phyloP scores from a whole-genome alignment of 2,888 invertebrate genomes.

The Acheta domesticus region DNA sequence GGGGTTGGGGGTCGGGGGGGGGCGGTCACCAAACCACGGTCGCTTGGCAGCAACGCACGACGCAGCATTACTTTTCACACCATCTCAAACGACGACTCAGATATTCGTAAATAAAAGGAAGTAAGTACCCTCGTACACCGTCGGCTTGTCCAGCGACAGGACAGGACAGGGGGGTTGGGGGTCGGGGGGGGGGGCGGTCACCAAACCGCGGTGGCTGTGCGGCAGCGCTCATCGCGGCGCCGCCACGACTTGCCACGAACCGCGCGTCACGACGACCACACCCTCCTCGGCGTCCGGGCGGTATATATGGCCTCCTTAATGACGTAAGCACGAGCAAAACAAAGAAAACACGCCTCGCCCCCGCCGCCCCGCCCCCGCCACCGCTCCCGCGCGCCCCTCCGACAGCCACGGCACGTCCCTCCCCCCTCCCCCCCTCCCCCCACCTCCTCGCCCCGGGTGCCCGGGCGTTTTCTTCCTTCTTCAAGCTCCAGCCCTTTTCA shows the following conservation, averaged over 20 bases:
- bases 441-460: neutral
- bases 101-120: no score
- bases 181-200: no score
- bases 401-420: neutral
- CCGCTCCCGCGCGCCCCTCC: neutral
- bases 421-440: neutral
- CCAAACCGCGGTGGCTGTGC: neutral
- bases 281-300: slow-evolving; percentile 29
- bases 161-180: no score
- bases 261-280: slow-evolving; percentile 24
- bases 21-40: neutral
- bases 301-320: slow-evolving; percentile 46
- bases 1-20: no score
- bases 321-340: slow-evolving; percentile 55
- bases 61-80: neutral
- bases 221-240: neutral
- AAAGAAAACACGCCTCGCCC: slow-evolving; percentile 47
- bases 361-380: slow-evolving; percentile 44
- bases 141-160: no score
- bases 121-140: no score
- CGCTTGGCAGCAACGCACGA: no score
- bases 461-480: slow-evolving; percentile 36
- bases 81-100: no score
- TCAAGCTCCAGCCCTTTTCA: slow-evolving; percentile 29
- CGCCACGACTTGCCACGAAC: slow-evolving; percentile 24